Base-by-base conservation (phyloP, 2,888 invertebrate species). In the Hesperia comma region DNA sequence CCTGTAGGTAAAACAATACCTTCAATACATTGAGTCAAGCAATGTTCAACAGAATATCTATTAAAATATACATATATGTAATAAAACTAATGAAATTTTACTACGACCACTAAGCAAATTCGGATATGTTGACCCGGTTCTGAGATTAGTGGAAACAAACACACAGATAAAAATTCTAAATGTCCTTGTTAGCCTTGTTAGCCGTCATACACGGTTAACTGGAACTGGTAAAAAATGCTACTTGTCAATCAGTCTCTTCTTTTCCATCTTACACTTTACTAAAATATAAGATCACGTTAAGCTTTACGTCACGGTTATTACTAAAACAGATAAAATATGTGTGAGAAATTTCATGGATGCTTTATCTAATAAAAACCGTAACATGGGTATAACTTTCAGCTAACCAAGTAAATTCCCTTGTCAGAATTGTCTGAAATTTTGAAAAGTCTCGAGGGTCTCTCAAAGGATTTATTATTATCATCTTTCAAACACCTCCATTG, bases 1-100 rank as follows among this genome's bases (percentile, higher is more conserved):
- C 98, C 98, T 98, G 93, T 10, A 90, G 90, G 72, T 63, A 15
- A 26, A 12, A 40, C 6, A 41, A 19, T 8, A 1, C 7, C 17
- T 2, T 54, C 6, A 32, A 2, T 21, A 57, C 14, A 57, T 19
- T 43, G 6, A 57, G 7, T 43, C 12, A 17, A 60, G 21, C 43
- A 19, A 60, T 60, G 6, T 21, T 21, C 40, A 19, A 7, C n/a
- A 40, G 37, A 37, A 37, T 12, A 37, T 12, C 37, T 37, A 12
- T 3, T 12, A 26, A 4, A 4, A 26, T 26, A 26, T 5, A 4
- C 26, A 26, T 26, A 26, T 5, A 26, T 26, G 5, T 26, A 26
- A 26, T 26, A 26, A n/a, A n/a, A n/a, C n/a, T n/a, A n/a, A n/a
- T n/a, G n/a, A n/a, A n/a, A n/a, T n/a, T n/a, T n/a, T 26, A 4